These are phyloP conservation scores for Lophotis ruficrista DNA, from an alignment of 2,113 vertebrate species.

Conservation along the genomic window DNA sequence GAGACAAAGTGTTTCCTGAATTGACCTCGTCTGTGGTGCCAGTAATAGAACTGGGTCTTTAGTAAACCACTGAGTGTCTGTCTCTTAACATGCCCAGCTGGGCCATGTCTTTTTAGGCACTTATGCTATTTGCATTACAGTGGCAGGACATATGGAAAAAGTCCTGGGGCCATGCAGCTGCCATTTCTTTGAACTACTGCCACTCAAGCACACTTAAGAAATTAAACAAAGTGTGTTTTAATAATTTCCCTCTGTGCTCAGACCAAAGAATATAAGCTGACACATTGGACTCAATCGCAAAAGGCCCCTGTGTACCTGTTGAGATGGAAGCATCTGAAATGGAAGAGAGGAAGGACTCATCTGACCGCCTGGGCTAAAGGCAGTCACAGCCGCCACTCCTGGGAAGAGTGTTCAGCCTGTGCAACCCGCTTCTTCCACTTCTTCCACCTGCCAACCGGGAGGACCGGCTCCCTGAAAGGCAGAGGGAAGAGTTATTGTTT, in stretches of 20 bases:
- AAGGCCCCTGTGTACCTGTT: not conserved
- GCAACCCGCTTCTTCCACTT: not conserved
- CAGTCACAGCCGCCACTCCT: not conserved
- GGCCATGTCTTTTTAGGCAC: not conserved
- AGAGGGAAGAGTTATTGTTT: not conserved
- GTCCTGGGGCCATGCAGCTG: conserved; percentile 13
- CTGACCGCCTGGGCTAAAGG: not conserved
- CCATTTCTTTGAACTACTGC: not conserved
- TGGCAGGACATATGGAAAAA: not conserved
- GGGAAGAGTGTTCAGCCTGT: rapidly evolving
- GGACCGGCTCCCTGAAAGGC: not conserved
- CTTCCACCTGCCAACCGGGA: not conserved
- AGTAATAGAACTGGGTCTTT: not conserved
- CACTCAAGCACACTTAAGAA: not conserved
- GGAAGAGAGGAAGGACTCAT: not conserved
- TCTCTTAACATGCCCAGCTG: not conserved
- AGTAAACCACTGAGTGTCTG: not conserved
- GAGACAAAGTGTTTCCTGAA: not conserved
- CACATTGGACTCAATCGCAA: not conserved
- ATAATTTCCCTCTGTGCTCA: not conserved
- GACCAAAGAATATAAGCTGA: not conserved
- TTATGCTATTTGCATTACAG: not conserved
- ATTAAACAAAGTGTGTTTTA: not conserved
- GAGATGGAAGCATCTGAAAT: not conserved
- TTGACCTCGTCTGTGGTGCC: not conserved